These are phyloP conservation scores for Aphis gossypii DNA, from an alignment of 1,140 invertebrate genomes.

Conservation along the genomic window DNA sequence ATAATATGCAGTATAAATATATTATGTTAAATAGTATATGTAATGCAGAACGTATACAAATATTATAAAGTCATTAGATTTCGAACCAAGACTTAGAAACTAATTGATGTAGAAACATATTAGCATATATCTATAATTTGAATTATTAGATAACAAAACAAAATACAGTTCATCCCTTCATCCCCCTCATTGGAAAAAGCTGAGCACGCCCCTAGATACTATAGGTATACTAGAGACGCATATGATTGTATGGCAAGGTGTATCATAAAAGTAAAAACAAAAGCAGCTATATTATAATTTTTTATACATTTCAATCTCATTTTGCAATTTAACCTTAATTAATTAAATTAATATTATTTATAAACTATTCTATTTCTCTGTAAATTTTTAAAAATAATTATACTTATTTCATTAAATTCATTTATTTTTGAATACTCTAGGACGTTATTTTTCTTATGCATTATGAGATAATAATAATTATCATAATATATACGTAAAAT, in stretches of 20 bases:
- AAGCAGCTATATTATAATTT: neutral
- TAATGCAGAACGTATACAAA: neutral
- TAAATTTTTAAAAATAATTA: neutral
- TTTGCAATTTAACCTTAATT: neutral
- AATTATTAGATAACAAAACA: neutral
- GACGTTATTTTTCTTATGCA: neutral
- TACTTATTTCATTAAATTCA: neutral
- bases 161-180: too few species aligned
- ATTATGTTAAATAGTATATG: neutral
- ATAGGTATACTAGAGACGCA: neutral
- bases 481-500: neutral
- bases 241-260: neutral
- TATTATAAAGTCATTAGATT: neutral
- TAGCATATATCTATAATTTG: neutral
- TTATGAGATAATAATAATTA: neutral
- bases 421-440: neutral
- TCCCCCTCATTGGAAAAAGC: too few species aligned
- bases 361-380: neutral
- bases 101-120: neutral
- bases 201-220: neutral
- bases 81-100: neutral
- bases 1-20: neutral
- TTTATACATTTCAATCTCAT: neutral
- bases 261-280: neutral
- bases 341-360: neutral